A percentile compares a stretch with the other conserved stretches of the same genome.
phyloP scores from a whole-genome alignment of 2,888 invertebrate genomes.

The Dolichopus griseipennis region DNA sequence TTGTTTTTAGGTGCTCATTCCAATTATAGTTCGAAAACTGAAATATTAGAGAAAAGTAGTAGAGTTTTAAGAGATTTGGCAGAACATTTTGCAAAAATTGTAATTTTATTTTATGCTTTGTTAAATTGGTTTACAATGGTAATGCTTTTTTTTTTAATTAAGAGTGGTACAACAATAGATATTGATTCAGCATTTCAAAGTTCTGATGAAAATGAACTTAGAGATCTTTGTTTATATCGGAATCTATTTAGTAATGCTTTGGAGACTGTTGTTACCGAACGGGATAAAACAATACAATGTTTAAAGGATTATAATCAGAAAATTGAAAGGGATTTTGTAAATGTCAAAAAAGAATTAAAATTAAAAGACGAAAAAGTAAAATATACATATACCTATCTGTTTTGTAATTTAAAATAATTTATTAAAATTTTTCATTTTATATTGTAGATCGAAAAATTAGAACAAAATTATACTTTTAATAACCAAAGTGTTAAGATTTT shows the following conservation, averaged over 20 bases:
- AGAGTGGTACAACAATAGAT: neutral
- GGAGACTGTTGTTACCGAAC: conserved; percentile 13
- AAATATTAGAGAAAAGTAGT: conserved; percentile 5
- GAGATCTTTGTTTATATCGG: neutral
- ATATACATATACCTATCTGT: no score
- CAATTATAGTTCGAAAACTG: neutral
- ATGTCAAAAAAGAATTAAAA: conserved; percentile 5
- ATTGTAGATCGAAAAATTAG: neutral
- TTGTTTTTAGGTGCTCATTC: conserved; percentile 10
- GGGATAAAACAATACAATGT: conserved; percentile 10
- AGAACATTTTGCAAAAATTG: conserved; percentile 14
- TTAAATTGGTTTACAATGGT: no score
- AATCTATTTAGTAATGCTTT: conserved; percentile 16
- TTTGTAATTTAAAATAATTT: no score
- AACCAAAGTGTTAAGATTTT: neutral
- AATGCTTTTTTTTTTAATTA: neutral
- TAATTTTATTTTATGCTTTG: conserved; percentile 15
- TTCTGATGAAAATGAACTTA: neutral
- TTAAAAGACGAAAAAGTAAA: conserved; percentile 13
- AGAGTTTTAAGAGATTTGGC: conserved; percentile 16
- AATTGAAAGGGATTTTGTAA: neutral
- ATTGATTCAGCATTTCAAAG: neutral
- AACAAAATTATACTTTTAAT: neutral
- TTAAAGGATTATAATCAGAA: neutral
- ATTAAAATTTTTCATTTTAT: neutral